Percentiles rank a stretch among this genome's conserved stretches.
phyloP scores from a whole-genome alignment of 1,140 invertebrate genomes.

The Panonychus citri region DNA sequence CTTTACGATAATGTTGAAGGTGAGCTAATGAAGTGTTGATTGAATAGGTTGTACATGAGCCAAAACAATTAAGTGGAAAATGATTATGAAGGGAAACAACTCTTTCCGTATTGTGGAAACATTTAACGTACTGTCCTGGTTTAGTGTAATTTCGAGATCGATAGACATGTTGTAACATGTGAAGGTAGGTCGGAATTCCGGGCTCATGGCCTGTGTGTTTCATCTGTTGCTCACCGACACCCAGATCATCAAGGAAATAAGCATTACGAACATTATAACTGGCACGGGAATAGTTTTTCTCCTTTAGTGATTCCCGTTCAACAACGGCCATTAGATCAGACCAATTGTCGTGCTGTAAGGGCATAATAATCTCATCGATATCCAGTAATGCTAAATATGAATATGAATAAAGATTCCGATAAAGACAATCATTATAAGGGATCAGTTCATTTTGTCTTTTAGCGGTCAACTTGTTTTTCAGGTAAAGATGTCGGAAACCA shows the following conservation, averaged over 20 bases:
- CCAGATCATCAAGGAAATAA: conserved; percentile 73
- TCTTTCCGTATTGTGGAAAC: conserved; percentile 71
- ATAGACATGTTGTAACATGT: conserved; percentile 81
- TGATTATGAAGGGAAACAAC: conserved; percentile 77
- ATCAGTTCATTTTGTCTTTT: conserved; percentile 85
- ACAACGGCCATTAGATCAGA: conserved; percentile 47
- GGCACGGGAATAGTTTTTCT: conserved; percentile 45
- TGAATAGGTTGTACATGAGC: conserved; percentile 61
- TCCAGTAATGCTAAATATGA: conserved; percentile 72
- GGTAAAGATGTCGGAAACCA: conserved; percentile 59
- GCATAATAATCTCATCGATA: conserved; percentile 86
- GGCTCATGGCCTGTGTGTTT: conserved; percentile 15
- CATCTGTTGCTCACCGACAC: conserved; percentile 14
- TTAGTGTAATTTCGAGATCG: conserved; percentile 72
- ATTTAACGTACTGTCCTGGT: conserved; percentile 76
- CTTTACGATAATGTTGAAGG: conserved; percentile 72
- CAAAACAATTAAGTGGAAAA: conserved; percentile 65
- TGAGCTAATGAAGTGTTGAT: conserved; percentile 60
- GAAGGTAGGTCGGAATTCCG: conserved; percentile 67
- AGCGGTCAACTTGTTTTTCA: conserved; percentile 62
- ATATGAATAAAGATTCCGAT: conserved; percentile 72
- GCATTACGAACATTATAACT: conserved; percentile 80
- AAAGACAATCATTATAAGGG: conserved; percentile 88
- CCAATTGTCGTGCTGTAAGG: conserved; percentile 49
- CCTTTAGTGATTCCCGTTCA: conserved; percentile 28